phyloP scores from a whole-genome alignment of 2,888 invertebrate species.

The Dolichopus griseipennis region DNA sequence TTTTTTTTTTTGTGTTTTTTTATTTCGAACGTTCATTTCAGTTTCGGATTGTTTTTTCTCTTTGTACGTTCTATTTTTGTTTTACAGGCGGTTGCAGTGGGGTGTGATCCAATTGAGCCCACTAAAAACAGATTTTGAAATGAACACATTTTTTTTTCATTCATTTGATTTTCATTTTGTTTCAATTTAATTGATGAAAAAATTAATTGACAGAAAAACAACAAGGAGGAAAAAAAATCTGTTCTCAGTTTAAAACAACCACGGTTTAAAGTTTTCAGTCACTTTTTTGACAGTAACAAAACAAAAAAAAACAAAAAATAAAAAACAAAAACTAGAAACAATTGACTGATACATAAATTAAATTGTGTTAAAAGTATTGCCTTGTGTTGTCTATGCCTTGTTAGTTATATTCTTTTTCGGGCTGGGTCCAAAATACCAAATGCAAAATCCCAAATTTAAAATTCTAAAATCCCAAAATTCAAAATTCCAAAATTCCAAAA shows the following conservation, averaged over 20 bases:
- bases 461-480: too few species aligned
- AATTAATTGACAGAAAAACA: neutral
- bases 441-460: too few species aligned
- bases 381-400: too few species aligned
- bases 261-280: neutral
- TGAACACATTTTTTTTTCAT: neutral
- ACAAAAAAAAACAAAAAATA: neutral
- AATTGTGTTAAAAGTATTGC: too few species aligned
- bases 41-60: neutral
- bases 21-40: neutral
- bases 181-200: neutral
- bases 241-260: neutral
- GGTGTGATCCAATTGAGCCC: neutral
- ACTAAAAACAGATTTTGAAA: neutral
- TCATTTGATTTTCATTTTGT: neutral
- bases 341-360: too few species aligned
- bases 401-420: too few species aligned
- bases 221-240: neutral
- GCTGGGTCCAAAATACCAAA: too few species aligned
- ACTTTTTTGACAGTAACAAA: neutral
- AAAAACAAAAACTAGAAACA: neutral
- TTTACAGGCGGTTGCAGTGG: neutral
- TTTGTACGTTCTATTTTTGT: neutral
- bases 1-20: neutral
- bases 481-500: too few species aligned